Evolutionary conservation across 2,888 invertebrate species (phyloP).

Genomic region (Drosophila maculinotata): DNA sequence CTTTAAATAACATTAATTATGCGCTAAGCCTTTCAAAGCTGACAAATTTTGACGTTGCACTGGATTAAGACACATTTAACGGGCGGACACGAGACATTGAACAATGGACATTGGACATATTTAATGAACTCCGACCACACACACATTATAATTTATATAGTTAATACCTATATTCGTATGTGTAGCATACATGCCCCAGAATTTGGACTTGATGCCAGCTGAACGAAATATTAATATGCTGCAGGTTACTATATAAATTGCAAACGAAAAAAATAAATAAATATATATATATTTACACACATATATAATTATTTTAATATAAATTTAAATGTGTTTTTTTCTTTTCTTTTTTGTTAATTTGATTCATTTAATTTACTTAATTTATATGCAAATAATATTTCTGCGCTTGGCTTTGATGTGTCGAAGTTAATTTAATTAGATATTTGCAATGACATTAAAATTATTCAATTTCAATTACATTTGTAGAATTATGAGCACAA

Average conservation of each 20-base stretch:
- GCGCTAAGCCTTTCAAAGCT: slow-evolving; percentile 52
- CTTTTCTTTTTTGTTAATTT: neutral
- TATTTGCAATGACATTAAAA: neutral
- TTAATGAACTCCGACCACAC: slow-evolving; percentile 60
- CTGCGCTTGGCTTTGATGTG: neutral
- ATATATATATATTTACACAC: neutral
- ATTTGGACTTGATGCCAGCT: slow-evolving; percentile 1
- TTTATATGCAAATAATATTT: neutral
- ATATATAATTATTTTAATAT: neutral
- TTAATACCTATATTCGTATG: neutral
- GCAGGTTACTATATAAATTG: neutral
- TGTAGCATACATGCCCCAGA: neutral
- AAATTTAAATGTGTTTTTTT: neutral
- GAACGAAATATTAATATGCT: neutral
- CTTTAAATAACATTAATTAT: slow-evolving; percentile 66
- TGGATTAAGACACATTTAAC: slow-evolving; percentile 58
- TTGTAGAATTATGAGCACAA: neutral
- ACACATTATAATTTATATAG: slow-evolving; percentile 3
- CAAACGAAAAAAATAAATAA: neutral
- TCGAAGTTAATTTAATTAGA: neutral
- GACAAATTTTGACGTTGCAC: slow-evolving; percentile 61
- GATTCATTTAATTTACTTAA: neutral
- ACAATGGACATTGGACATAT: slow-evolving; percentile 41
- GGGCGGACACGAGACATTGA: slow-evolving; percentile 32
- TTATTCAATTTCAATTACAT: neutral